Evolutionary conservation across 1,140 invertebrate species (phyloP).

Genomic region (Pristionchus pacificus): DNA sequence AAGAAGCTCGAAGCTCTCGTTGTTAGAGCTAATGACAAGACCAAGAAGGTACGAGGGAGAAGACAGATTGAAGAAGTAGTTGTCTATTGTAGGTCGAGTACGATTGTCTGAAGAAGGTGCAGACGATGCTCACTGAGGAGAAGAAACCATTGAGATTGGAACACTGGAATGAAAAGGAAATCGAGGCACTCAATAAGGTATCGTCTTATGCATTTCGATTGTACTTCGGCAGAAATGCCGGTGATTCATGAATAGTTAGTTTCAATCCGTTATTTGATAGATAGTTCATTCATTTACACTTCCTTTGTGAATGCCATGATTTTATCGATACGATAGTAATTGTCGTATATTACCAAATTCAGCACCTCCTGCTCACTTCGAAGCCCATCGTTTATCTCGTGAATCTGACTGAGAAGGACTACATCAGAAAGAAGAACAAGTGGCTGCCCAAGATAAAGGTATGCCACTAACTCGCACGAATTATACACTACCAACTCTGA

Average conservation of each 20-base stretch:
- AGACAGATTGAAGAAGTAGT: neutral
- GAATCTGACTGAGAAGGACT: conserved; percentile 96
- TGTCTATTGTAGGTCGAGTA: conserved; percentile 38
- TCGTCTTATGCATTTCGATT: neutral
- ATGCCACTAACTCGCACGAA: neutral
- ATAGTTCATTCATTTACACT: no score
- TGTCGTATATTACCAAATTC: conserved; percentile 71
- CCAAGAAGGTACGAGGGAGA: conserved; percentile 82
- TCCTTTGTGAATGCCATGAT: neutral
- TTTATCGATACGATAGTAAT: neutral
- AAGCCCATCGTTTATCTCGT: conserved; percentile 96
- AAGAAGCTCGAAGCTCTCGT: conserved; percentile 84
- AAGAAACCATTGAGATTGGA: conserved; percentile 87
- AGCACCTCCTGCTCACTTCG: conserved; percentile 92
- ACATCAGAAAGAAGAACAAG: conserved; percentile 74
- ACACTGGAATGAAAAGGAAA: conserved; percentile 88
- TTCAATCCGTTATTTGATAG: no score
- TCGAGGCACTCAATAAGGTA: conserved; percentile 66
- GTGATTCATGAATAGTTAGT: no score
- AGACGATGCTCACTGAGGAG: conserved; percentile 76
- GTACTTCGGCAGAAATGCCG: no score
- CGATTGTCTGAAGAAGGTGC: conserved; percentile 82
- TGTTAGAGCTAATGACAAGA: conserved; percentile 88
- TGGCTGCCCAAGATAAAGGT: conserved; percentile 91
- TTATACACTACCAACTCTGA: no score